phyloP scores from a whole-genome alignment of 1,140 invertebrate genomes.

The Drosophila sp. region DNA sequence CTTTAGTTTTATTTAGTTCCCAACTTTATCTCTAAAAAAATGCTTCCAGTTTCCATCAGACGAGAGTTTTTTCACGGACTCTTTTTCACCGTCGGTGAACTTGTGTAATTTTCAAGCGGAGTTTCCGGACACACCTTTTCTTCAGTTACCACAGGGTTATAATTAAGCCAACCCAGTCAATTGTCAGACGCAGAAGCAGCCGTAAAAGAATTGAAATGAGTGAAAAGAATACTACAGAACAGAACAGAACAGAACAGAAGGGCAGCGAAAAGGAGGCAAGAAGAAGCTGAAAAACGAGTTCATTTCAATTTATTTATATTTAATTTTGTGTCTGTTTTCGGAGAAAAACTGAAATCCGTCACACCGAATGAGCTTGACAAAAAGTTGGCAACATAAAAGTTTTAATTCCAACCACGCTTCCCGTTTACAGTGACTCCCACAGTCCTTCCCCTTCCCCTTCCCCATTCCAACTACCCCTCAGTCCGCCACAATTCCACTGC shows the following conservation, averaged over 20 bases:
- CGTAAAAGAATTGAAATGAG: background rate
- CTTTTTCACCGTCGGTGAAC: too few species aligned
- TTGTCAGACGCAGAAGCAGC: slow-evolving; percentile 19
- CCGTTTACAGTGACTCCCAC: background rate
- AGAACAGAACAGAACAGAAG: too few species aligned
- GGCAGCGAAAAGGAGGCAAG: background rate
- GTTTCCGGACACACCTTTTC: background rate
- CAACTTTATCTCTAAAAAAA: too few species aligned
- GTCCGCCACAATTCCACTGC: background rate
- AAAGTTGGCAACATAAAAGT: slow-evolving; percentile 29
- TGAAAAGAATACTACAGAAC: too few species aligned
- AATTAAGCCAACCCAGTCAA: slow-evolving; percentile 15
- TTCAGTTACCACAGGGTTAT: slow-evolving; percentile 7
- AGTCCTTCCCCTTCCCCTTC: background rate
- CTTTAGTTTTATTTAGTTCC: too few species aligned
- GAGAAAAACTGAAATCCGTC: slow-evolving; percentile 20
- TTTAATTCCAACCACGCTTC: slow-evolving; percentile 32
- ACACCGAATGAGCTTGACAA: slow-evolving; percentile 26
- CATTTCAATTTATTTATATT: slow-evolving; percentile 35
- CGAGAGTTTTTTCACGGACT: too few species aligned
- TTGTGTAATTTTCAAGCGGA: slow-evolving; percentile 1
- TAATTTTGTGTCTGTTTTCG: slow-evolving; percentile 23
- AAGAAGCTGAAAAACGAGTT: slow-evolving; percentile 5
- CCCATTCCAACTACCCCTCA: too few species aligned
- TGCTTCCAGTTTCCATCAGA: too few species aligned